Base-by-base conservation (phyloP, 2,113 vertebrate genomes). In the Trematocara nigrifrons region DNA sequence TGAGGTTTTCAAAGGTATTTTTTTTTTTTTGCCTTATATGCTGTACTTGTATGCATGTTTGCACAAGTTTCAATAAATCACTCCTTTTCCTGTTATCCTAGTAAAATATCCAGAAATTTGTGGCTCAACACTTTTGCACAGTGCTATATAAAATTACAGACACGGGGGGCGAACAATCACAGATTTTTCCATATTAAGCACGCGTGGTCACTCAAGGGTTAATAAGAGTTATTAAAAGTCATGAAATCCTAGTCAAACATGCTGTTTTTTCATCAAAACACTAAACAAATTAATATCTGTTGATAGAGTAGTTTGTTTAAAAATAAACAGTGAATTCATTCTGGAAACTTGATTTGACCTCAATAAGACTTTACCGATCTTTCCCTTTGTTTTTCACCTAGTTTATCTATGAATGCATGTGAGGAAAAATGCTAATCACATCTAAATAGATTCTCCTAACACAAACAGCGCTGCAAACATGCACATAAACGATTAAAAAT, bases 401-500 rank as follows among this genome's bases (percentile, higher is more conserved):
- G 22, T 74, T 7, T 49, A 74, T 31, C 69, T 47, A 49, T 49
- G 15, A 76, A 76, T 76, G 69, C 69, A 76, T 51, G 69, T 31
- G 45, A 31, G 45, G 69, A 2, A 29, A 12, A 31, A 31, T 76
- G 45, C 6, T 51, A 49, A 76, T 76, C 6, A 49, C 16, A 31
- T n/a, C 69, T 76, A 6, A 76, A 49, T 49, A 49, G 26, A 76
- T 7, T 49, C 10, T 12, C 22, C 15, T 31, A 76, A 49, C 45
- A 51, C 69, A 49, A 49, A n/a, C 26, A 76, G 45, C 1, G 15
- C 69, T 7, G 45, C 69, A 76, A 76, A 49, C 26, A 76, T 76
- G 42, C 69, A 49, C 69, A 31, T 49, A n/a, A 49, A 76, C 2
- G 1, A 76, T 76, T 31, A 33, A 76, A 76, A 76, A 7, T 76